Conservation (phyloP, 2,888 invertebrate species). For the Cerastis leucographa region DNA sequence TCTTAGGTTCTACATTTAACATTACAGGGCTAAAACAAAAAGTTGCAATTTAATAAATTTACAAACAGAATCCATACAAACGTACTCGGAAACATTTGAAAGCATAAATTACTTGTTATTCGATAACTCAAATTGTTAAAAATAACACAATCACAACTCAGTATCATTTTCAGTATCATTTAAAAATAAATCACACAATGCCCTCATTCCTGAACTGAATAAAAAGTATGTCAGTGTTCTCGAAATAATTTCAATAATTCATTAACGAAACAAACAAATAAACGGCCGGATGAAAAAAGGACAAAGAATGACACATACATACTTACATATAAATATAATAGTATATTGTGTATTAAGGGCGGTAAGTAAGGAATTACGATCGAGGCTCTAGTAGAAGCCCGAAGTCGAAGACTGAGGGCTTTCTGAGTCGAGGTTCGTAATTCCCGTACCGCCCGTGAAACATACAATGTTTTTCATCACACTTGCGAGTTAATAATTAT, state of each 20-base stretch:
- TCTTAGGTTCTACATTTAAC: not conserved
- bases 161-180: slow-evolving; percentile 22
- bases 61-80: not conserved
- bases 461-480: no score
- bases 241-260: slow-evolving; percentile 72
- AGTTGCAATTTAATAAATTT: no score
- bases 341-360: no score
- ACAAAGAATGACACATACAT: slow-evolving; percentile 61
- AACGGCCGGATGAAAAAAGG: slow-evolving; percentile 64
- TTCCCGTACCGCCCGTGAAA: no score
- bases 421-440: no score
- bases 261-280: slow-evolving; percentile 65
- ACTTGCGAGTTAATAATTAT: no score
- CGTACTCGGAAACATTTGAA: not conserved
- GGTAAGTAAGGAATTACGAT: no score
- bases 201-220: slow-evolving; percentile 8
- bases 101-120: slow-evolving; percentile 1
- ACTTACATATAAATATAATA: slow-evolving; percentile 42
- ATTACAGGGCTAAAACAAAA: not conserved
- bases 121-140: slow-evolving; percentile 1
- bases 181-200: slow-evolving; percentile 32
- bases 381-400: no score
- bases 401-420: no score
- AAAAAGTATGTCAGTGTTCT: slow-evolving; percentile 57
- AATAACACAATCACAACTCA: slow-evolving; percentile 19